Evolutionary conservation across 2,797 vertebrate species (phyloP).

Genomic region (Poliocrania exsul): DNA sequence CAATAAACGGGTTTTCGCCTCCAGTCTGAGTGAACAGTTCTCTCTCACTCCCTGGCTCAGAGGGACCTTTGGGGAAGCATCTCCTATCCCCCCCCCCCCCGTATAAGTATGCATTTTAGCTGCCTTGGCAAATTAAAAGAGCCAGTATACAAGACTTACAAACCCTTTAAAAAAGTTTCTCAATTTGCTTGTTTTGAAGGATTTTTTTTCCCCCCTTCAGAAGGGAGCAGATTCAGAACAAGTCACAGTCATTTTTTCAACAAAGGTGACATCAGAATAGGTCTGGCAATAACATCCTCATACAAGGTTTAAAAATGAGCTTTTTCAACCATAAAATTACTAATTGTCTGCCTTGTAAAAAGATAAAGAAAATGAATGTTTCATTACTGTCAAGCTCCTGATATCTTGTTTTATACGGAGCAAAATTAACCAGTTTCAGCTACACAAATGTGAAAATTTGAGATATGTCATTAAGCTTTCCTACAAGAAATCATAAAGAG

Average conservation of each 20-base stretch:
- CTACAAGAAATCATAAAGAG: conserved; percentile 53
- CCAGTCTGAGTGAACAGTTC: too few relatives aligned
- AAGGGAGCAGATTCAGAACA: conserved; percentile 51
- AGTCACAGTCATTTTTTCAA: conserved; percentile 48
- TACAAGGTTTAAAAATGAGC: conserved; percentile 72
- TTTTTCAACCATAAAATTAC: conserved; percentile 79
- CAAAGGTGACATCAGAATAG: conserved; percentile 70
- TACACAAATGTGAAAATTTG: conserved; percentile 68
- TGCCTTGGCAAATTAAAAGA: neutral
- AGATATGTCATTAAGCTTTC: conserved; percentile 70
- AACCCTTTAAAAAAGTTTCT: neutral
- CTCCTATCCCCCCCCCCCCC: too few relatives aligned
- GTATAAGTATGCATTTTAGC: neutral
- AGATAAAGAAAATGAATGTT: conserved; percentile 78
- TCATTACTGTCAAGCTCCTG: conserved; percentile 72
- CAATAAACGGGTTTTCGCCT: too few relatives aligned
- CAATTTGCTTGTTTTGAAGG: neutral
- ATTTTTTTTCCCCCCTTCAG: neutral
- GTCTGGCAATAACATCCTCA: conserved; percentile 61
- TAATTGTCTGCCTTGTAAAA: conserved; percentile 79
- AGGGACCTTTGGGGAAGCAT: too few relatives aligned
- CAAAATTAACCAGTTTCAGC: conserved; percentile 74
- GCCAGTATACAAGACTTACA: neutral
- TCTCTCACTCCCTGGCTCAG: too few relatives aligned
- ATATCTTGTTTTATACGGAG: conserved; percentile 72